phyloP scores from a whole-genome alignment of 2,888 invertebrate species.

The Drosophila tanythrix region DNA sequence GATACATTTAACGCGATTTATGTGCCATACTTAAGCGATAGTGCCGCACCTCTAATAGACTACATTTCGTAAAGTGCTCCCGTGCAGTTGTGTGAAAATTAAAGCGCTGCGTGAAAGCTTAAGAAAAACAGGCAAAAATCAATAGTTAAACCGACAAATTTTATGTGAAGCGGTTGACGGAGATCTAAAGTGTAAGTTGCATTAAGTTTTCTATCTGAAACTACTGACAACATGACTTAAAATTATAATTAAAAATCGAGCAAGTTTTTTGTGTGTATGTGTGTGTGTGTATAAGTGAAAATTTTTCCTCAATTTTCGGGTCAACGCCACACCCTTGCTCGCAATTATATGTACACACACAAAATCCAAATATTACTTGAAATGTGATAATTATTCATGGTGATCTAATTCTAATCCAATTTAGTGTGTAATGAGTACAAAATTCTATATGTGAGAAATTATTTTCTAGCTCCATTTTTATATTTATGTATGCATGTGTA shows the following conservation, averaged over 20 bases:
- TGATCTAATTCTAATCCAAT: not conserved
- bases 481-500: conserved; percentile 28
- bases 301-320: conserved; percentile 75
- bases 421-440: conserved; percentile 25
- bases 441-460: conserved; percentile 58
- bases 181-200: conserved; percentile 72
- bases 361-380: conserved; percentile 60
- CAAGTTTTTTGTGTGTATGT: conserved; percentile 45
- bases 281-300: conserved; percentile 61
- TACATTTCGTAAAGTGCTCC: conserved; percentile 77
- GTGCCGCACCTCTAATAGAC: conserved; percentile 23
- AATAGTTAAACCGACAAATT: conserved; percentile 60
- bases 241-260: conserved; percentile 46
- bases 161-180: conserved; percentile 44
- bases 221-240: conserved; percentile 20
- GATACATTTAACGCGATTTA: not conserved
- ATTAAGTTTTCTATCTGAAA: conserved; percentile 25
- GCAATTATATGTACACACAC: conserved; percentile 35
- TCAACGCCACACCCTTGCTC: conserved; percentile 82
- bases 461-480: conserved; percentile 59
- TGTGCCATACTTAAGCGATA: not conserved
- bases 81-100: conserved; percentile 68
- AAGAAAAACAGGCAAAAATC: conserved; percentile 60
- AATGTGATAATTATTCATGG: conserved; percentile 23
- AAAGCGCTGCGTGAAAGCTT: conserved; percentile 55